These are phyloP conservation scores for Athalia rosae DNA, from an alignment of 2,888 invertebrate species.

Conservation along the genomic window DNA sequence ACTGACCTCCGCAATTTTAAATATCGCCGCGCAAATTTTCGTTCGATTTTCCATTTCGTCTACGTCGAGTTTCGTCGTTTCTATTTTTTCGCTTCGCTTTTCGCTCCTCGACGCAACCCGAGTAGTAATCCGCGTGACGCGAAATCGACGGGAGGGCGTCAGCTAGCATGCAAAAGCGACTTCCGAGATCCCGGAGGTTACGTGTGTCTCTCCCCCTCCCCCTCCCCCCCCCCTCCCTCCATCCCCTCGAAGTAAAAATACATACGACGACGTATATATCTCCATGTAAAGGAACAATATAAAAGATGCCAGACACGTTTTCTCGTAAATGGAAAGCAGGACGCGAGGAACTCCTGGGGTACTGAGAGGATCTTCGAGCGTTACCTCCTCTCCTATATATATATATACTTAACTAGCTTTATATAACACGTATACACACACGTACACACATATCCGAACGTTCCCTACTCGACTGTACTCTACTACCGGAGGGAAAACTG, in stretches of 20 bases:
- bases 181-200: no score
- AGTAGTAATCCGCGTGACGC: no score
- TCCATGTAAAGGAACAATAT: background rate
- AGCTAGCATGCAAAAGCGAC: no score
- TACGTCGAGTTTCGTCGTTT: background rate
- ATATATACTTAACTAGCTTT: background rate
- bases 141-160: no score
- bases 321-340: constrained; percentile 26
- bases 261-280: no score
- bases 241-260: background rate
- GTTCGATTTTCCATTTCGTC: background rate
- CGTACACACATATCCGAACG: no score
- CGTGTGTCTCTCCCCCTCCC: no score
- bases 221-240: no score
- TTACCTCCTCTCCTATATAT: background rate
- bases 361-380: constrained; percentile 1
- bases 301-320: constrained; percentile 36
- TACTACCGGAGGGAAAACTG: background rate
- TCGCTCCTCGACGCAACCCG: no score
- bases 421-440: no score
- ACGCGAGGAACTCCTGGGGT: background rate
- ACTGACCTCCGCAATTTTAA: constrained; percentile 26
- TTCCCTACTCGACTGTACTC: no score
- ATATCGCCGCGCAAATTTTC: background rate
- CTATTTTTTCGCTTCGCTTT: no score